A percentile compares a stretch with the other conserved stretches of the same genome.
phyloP scores from a whole-genome alignment of 2,797 vertebrate species.

The Tympanoctomys barrerae region DNA sequence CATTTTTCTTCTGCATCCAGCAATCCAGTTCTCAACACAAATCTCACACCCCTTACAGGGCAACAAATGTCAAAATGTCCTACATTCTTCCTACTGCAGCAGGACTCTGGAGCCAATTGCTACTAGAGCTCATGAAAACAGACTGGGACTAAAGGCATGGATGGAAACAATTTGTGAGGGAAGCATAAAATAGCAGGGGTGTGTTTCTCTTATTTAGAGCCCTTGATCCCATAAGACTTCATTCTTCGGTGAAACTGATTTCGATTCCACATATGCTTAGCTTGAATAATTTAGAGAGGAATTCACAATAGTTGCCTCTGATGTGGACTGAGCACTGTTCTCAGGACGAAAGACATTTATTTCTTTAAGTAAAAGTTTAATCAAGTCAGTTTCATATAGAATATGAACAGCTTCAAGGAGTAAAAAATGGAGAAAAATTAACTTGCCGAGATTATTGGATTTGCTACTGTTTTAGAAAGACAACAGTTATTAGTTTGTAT shows the following conservation, averaged over 20 bases:
- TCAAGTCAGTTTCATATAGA: background rate
- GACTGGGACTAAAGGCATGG: slow-evolving; percentile 51
- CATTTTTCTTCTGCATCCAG: background rate
- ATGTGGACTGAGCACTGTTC: slow-evolving; percentile 32
- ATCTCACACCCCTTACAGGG: slow-evolving; percentile 5
- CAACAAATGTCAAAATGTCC: slow-evolving; percentile 58
- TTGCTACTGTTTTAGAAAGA: slow-evolving; percentile 59
- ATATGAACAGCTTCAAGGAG: slow-evolving; percentile 47
- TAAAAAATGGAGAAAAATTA: slow-evolving; percentile 41
- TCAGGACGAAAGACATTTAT: background rate
- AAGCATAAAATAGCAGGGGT: slow-evolving; percentile 30
- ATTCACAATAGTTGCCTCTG: slow-evolving; percentile 57
- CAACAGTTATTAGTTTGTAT: slow-evolving; percentile 54
- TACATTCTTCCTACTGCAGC: background rate
- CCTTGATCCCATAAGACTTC: slow-evolving; percentile 12
- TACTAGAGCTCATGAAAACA: slow-evolving; percentile 72
- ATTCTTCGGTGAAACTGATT: slow-evolving; percentile 41
- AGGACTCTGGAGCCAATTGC: slow-evolving; percentile 48
- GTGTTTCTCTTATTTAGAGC: slow-evolving; percentile 6
- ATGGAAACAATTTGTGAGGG: slow-evolving; percentile 55
- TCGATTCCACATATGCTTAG: slow-evolving; percentile 57
- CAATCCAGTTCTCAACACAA: slow-evolving; percentile 37
- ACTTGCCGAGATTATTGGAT: background rate
- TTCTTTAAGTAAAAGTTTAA: slow-evolving; percentile 54
- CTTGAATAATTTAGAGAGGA: slow-evolving; percentile 68